Conservation (phyloP, 1,140 invertebrate species). For the Aphelinus certus region DNA sequence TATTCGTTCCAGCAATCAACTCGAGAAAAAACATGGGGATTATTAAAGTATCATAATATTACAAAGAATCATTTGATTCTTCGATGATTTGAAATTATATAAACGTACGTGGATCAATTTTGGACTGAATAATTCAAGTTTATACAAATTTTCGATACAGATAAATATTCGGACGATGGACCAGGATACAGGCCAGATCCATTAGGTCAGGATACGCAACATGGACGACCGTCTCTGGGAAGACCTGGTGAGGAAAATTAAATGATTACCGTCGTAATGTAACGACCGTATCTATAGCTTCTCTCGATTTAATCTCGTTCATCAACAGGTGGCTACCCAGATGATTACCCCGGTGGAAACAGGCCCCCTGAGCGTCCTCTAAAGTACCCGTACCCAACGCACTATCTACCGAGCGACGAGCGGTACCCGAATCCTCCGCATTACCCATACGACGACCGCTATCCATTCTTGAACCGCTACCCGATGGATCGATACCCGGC, state of each 20-base stretch:
- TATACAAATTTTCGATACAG: constrained; percentile 39
- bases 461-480: constrained; percentile 56
- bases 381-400: constrained; percentile 48
- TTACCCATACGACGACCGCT: constrained; percentile 45
- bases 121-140: not conserved
- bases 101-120: too few relatives aligned
- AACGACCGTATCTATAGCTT: too few relatives aligned
- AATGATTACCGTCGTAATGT: too few relatives aligned
- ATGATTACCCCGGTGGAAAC: constrained; percentile 56
- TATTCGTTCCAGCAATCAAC: too few relatives aligned
- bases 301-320: too few relatives aligned
- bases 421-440: constrained; percentile 53
- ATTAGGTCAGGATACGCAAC: constrained; percentile 67
- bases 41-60: too few relatives aligned
- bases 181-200: constrained; percentile 65
- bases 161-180: constrained; percentile 62
- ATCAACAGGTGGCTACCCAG: constrained; percentile 51
- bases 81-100: too few relatives aligned
- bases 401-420: constrained; percentile 43
- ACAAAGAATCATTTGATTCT: too few relatives aligned
- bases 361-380: constrained; percentile 59
- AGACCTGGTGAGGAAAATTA: constrained; percentile 54
- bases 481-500: constrained; percentile 63
- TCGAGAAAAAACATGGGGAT: too few relatives aligned
- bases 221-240: constrained; percentile 64